Evolutionary conservation across 2,888 invertebrate genomes (phyloP).

Genomic region (Cephus nigrinus): DNA sequence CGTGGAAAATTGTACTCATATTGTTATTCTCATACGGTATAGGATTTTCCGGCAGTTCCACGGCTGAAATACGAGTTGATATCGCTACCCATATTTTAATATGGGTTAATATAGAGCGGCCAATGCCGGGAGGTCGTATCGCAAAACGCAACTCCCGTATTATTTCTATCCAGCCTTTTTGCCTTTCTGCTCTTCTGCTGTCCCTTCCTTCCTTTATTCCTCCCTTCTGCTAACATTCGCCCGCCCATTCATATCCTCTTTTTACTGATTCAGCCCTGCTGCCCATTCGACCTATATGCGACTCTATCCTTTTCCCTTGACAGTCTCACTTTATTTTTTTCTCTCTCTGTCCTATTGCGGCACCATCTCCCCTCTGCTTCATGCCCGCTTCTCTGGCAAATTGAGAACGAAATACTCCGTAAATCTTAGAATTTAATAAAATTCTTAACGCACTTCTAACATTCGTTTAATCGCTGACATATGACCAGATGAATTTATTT

Average conservation of each 20-base stretch:
- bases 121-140: slow-evolving; percentile 1
- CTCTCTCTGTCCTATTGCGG: neutral
- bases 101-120: slow-evolving; percentile 19
- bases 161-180: neutral
- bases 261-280: neutral
- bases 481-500: neutral
- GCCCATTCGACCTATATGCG: neutral
- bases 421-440: slow-evolving; percentile 21
- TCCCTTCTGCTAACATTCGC: neutral
- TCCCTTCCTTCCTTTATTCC: neutral
- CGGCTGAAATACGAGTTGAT: slow-evolving; percentile 19
- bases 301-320: neutral
- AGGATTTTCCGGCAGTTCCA: neutral
- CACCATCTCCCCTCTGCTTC: neutral
- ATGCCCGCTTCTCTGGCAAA: neutral
- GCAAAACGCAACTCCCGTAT: neutral
- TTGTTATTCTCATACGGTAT: neutral
- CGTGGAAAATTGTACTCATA: neutral
- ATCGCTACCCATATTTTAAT: slow-evolving; percentile 21
- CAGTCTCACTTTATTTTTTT: neutral
- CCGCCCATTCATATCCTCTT: neutral
- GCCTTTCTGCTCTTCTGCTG: neutral
- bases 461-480: neutral
- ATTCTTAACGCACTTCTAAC: slow-evolving; percentile 14
- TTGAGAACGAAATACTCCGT: slow-evolving; percentile 17